Conservation (phyloP, 2,113 vertebrate genomes). For the Acanthochromis polyacanthus region DNA sequence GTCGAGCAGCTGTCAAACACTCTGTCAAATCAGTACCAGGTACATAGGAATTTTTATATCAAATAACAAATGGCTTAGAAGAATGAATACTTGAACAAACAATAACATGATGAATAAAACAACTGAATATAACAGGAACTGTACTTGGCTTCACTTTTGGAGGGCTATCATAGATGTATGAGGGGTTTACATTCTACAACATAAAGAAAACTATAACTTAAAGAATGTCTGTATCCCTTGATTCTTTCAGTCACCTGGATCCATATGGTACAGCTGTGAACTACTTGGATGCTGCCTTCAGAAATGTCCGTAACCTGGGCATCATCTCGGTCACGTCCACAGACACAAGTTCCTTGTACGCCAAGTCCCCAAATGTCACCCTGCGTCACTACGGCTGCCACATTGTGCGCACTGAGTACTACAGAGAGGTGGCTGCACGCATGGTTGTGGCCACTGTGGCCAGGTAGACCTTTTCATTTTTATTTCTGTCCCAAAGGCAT, state of each 20-base stretch:
- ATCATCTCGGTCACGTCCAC: slow-evolving; percentile 96
- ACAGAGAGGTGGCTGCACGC: slow-evolving; percentile 93
- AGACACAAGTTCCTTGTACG: slow-evolving; percentile 93
- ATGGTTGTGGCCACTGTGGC: slow-evolving; percentile 90
- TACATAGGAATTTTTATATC: too few relatives aligned
- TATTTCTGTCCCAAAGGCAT: too few relatives aligned
- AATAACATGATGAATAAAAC: too few relatives aligned
- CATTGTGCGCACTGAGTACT: slow-evolving; percentile 96
- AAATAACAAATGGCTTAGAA: too few relatives aligned
- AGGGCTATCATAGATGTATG: too few relatives aligned
- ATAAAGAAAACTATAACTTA: too few relatives aligned
- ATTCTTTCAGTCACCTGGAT: slow-evolving; percentile 91
- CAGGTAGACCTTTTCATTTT: slow-evolving; percentile 82
- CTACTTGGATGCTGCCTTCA: slow-evolving; percentile 96
- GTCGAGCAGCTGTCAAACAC: too few relatives aligned
- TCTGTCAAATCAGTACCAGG: too few relatives aligned
- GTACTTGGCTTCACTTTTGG: too few relatives aligned
- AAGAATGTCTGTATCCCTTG: background rate
- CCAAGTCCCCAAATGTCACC: slow-evolving; percentile 93
- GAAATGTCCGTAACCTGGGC: slow-evolving; percentile 94
- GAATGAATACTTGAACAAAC: too few relatives aligned
- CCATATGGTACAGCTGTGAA: slow-evolving; percentile 95
- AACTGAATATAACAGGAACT: too few relatives aligned
- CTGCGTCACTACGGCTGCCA: slow-evolving; percentile 93
- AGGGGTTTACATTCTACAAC: too few relatives aligned